A percentile compares a stretch with the other conserved stretches of the same genome.
Conservation (phyloP, 2,888 invertebrate genomes). For the Drosophila leonis region DNA sequence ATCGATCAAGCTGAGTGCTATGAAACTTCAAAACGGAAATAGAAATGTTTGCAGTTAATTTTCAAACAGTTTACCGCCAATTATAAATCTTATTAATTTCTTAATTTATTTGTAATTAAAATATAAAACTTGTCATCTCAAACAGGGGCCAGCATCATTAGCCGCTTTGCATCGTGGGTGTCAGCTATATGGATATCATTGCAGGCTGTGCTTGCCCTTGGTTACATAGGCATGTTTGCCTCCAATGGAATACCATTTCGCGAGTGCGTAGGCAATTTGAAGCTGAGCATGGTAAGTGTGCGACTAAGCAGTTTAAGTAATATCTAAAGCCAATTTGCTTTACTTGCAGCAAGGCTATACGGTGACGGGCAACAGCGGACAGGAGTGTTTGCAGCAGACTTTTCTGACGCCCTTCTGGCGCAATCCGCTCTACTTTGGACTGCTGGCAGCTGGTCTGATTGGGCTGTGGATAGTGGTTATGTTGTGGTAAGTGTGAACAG, state of each 20-base stretch:
- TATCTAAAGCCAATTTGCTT: neutral
- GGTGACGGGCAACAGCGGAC: slow-evolving; percentile 81
- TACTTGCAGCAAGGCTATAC: slow-evolving; percentile 80
- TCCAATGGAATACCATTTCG: slow-evolving; percentile 84
- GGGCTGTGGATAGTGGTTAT: slow-evolving; percentile 85
- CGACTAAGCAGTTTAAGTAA: neutral
- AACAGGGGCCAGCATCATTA: slow-evolving; percentile 84
- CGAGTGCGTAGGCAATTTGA: slow-evolving; percentile 83
- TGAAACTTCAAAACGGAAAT: neutral
- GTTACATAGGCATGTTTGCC: slow-evolving; percentile 84
- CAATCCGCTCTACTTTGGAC: slow-evolving; percentile 84
- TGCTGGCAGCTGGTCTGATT: slow-evolving; percentile 83
- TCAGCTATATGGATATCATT: slow-evolving; percentile 85
- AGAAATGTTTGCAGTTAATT: neutral
- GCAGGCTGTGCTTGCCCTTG: slow-evolving; percentile 84
- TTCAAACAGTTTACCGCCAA: neutral
- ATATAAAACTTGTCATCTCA: neutral
- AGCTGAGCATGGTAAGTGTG: slow-evolving; percentile 76
- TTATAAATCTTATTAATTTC: neutral
- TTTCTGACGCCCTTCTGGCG: slow-evolving; percentile 85
- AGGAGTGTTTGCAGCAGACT: slow-evolving; percentile 84
- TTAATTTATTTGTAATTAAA: neutral
- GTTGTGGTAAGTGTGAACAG: slow-evolving; percentile 79
- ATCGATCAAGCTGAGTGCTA: neutral
- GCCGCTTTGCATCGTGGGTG: slow-evolving; percentile 85